phyloP scores from a whole-genome alignment of 1,140 invertebrate species.

The Fopius arisanus region DNA sequence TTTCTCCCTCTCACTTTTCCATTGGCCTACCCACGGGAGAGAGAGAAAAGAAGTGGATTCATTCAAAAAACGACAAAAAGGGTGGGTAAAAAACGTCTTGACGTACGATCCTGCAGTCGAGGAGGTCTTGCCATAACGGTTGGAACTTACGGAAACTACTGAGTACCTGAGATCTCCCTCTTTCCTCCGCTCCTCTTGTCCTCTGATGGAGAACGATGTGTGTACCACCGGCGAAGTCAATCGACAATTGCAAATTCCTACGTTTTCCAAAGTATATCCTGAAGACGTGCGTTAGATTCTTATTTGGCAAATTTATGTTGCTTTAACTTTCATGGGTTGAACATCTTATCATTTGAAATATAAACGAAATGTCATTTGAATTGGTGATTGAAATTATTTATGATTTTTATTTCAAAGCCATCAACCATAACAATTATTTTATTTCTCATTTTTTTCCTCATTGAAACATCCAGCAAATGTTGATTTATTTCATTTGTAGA shows the following conservation, averaged over 20 bases:
- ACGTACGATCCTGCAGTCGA: constrained; percentile 45
- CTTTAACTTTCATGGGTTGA: not conserved
- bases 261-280: not conserved
- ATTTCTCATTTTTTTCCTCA: no score
- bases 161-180: not conserved
- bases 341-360: not conserved
- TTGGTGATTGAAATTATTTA: no score
- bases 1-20: not conserved
- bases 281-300: not conserved
- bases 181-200: not conserved
- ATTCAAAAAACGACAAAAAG: not conserved
- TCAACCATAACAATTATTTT: no score
- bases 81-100: constrained; percentile 36
- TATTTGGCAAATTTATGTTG: not conserved
- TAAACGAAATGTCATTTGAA: not conserved
- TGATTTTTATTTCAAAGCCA: no score
- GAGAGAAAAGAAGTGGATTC: not conserved
- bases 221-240: not conserved
- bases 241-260: not conserved
- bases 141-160: constrained; percentile 22
- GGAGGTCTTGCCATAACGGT: constrained; percentile 30
- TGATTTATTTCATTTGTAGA: no score
- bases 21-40: not conserved
- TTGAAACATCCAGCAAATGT: no score
- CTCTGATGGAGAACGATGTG: not conserved